Percentiles rank a stretch among this genome's conserved stretches.
Conservation (phyloP, 2,113 vertebrate species). For the Rattus norvegicus region DNA sequence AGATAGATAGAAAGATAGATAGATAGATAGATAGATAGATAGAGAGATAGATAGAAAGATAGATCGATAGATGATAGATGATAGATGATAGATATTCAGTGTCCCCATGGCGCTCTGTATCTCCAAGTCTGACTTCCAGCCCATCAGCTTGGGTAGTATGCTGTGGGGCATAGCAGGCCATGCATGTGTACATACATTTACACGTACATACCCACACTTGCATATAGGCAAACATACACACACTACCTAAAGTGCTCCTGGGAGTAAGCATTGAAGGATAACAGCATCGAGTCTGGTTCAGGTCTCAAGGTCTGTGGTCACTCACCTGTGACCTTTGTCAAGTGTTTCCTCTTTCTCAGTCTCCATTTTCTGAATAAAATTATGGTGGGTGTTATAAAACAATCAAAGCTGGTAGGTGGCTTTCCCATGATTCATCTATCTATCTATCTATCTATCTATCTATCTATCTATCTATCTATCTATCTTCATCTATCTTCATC, state of each 20-base stretch:
- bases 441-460: neutral
- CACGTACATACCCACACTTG: neutral
- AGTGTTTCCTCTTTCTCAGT: neutral
- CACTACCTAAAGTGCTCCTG: neutral
- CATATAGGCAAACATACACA: neutral
- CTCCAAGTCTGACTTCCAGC: neutral
- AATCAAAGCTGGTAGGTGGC: fast-evolving
- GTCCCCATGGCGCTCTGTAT: neutral
- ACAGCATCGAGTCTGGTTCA: fast-evolving
- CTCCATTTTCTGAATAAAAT: neutral
- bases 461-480: neutral
- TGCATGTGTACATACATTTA: neutral
- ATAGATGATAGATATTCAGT: neutral
- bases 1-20: too few relatives aligned
- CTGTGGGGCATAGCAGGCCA: neutral
- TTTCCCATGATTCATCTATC: neutral
- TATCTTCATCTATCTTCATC: too few relatives aligned
- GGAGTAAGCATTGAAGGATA: neutral
- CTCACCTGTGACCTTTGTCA: neutral
- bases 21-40: too few relatives aligned
- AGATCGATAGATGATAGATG: too few relatives aligned
- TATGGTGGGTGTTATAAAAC: neutral
- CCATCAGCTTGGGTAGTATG: neutral
- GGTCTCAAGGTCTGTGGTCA: fast-evolving
- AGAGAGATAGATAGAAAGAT: too few relatives aligned